A percentile compares a stretch with the other conserved stretches of the same genome.
Evolutionary conservation across 2,888 invertebrate genomes (phyloP).

Genomic region (Tortricodes alternella): DNA sequence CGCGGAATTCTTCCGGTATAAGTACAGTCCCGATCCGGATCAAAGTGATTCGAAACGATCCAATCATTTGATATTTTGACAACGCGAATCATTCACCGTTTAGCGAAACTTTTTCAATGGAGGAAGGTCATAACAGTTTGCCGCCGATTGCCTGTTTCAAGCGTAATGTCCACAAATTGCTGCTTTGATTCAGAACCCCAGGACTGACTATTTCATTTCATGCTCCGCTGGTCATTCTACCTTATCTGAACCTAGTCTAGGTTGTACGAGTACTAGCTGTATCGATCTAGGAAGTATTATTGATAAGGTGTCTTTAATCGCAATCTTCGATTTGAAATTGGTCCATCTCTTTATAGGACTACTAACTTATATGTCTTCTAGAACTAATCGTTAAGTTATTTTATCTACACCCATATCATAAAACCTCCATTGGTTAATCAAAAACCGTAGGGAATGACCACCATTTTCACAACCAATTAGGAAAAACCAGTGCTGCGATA

Average conservation of each 20-base stretch:
- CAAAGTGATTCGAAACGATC: too few species aligned
- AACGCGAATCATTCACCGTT: background rate
- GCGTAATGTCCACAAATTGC: slow-evolving; percentile 36
- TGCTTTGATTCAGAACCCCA: slow-evolving; percentile 35
- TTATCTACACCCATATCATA: too few species aligned
- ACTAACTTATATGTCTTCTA: too few species aligned
- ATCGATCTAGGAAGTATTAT: background rate
- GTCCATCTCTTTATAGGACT: too few species aligned
- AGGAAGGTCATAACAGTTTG: background rate
- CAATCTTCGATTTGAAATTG: too few species aligned
- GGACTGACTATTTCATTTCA: slow-evolving; percentile 54
- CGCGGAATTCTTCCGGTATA: background rate
- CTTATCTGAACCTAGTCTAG: background rate
- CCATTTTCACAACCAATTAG: too few species aligned
- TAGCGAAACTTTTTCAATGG: background rate
- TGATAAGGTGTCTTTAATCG: background rate
- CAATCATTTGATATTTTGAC: too few species aligned
- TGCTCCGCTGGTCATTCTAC: slow-evolving; percentile 41
- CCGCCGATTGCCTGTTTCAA: background rate
- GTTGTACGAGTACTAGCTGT: background rate
- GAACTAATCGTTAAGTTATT: too few species aligned
- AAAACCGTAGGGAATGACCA: too few species aligned
- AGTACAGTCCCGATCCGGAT: background rate
- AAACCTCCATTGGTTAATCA: too few species aligned
- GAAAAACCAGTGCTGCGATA: too few species aligned